Conservation (phyloP, 2,113 vertebrate species). For the Callopanchax toddi region DNA sequence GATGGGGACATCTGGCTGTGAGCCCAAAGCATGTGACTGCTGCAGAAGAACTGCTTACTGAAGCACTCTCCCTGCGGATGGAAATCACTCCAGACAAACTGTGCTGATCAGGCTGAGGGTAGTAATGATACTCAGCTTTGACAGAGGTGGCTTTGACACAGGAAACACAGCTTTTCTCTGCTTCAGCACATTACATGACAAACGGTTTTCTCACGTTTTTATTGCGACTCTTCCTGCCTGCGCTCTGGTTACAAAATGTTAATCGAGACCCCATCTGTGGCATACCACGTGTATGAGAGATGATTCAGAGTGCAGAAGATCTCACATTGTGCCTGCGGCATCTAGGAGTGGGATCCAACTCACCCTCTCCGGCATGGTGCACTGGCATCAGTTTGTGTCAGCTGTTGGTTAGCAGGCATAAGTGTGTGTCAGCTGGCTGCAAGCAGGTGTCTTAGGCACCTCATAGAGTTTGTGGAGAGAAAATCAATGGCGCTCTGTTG, state of each 20-base stretch:
- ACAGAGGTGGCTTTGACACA: constrained; percentile 38
- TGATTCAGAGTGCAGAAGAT: constrained; percentile 67
- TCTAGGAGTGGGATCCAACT: constrained; percentile 62
- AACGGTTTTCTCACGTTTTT: background rate
- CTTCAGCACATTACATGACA: constrained; percentile 8
- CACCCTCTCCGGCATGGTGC: constrained; percentile 54
- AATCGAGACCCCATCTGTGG: constrained; percentile 64
- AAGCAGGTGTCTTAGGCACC: constrained; percentile 74
- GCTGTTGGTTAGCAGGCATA: constrained; percentile 70
- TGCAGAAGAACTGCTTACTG: constrained; percentile 67
- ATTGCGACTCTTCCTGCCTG: constrained; percentile 20
- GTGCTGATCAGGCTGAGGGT: constrained; percentile 54
- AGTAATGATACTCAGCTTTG: constrained; percentile 42
- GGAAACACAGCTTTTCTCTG: background rate
- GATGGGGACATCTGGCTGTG: constrained; percentile 56
- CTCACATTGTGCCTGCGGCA: constrained; percentile 60
- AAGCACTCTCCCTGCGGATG: constrained; percentile 55
- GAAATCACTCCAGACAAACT: constrained; percentile 60
- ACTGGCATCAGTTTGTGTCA: constrained; percentile 73
- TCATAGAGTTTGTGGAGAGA: constrained; percentile 49
- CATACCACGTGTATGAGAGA: constrained; percentile 54
- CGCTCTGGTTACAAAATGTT: constrained; percentile 45
- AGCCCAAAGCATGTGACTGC: constrained; percentile 64
- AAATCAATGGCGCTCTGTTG: constrained; percentile 71
- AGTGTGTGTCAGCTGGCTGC: constrained; percentile 71